Conservation (phyloP, 1,140 invertebrate species). For the Lasioglossum albipes region DNA sequence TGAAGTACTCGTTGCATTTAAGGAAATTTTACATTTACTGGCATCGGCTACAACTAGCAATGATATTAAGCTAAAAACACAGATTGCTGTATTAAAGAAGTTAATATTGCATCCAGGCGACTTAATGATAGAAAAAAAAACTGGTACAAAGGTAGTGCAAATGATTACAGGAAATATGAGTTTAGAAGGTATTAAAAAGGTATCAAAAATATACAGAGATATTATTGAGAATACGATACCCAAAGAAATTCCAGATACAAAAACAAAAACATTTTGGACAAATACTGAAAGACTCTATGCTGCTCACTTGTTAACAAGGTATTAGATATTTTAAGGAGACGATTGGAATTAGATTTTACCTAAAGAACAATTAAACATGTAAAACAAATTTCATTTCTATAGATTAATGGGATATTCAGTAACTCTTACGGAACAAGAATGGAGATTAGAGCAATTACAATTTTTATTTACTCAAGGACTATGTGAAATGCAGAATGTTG, state of each 20-base stretch:
- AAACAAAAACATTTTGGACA: constrained; percentile 81
- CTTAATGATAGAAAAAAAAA: constrained; percentile 86
- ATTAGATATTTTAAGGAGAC: constrained; percentile 10
- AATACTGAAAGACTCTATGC: constrained; percentile 85
- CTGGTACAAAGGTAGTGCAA: constrained; percentile 83
- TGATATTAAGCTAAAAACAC: constrained; percentile 78
- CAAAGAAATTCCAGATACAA: constrained; percentile 73
- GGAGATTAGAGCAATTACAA: constrained; percentile 84
- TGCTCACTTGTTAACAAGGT: constrained; percentile 83
- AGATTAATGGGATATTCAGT: constrained; percentile 84
- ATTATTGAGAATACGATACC: constrained; percentile 81
- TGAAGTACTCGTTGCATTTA: constrained; percentile 74
- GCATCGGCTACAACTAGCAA: constrained; percentile 79
- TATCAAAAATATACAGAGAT: constrained; percentile 82
- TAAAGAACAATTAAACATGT: background rate
- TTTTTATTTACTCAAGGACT: constrained; percentile 84
- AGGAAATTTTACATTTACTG: constrained; percentile 81
- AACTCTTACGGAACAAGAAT: constrained; percentile 82
- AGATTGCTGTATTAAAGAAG: constrained; percentile 82
- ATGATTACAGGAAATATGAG: constrained; percentile 82
- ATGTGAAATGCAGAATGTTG: constrained; percentile 82
- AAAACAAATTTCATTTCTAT: background rate
- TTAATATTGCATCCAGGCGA: constrained; percentile 84
- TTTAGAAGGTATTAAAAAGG: constrained; percentile 82
- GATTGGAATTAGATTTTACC: background rate